These are phyloP conservation scores for Drosophila sproati DNA, from an alignment of 1,140 invertebrate genomes.

Conservation along the genomic window DNA sequence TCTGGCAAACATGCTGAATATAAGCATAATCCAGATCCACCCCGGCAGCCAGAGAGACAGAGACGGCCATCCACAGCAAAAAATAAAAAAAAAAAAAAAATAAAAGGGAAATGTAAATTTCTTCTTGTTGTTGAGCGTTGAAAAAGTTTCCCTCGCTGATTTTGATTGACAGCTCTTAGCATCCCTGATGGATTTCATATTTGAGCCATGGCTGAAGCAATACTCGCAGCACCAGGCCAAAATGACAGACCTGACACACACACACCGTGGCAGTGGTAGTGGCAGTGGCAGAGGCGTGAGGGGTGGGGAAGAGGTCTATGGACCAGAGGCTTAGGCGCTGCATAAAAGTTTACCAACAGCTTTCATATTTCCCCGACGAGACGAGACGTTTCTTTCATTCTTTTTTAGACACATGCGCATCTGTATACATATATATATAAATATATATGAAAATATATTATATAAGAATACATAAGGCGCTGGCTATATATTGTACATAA, in stretches of 20 bases:
- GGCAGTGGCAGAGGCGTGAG: conserved; percentile 10
- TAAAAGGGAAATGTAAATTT: conserved; percentile 76
- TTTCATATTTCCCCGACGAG: conserved; percentile 78
- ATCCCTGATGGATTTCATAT: conserved; percentile 84
- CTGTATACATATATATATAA: conserved; percentile 32
- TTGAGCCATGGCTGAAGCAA: conserved; percentile 64
- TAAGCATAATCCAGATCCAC: conserved; percentile 71
- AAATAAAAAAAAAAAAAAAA: conserved; percentile 14
- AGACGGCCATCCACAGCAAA: not conserved
- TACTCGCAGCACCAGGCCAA: conserved; percentile 64
- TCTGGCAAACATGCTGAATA: conserved; percentile 70
- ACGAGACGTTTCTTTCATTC: conserved; percentile 59
- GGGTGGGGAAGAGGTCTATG: conserved; percentile 22
- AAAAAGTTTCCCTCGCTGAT: conserved; percentile 83
- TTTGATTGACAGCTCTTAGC: conserved; percentile 84
- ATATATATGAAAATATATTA: conserved; percentile 46
- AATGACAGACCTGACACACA: conserved; percentile 62
- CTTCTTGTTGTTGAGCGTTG: conserved; percentile 28
- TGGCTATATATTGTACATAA: conserved; percentile 24
- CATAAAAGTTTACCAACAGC: conserved; percentile 76
- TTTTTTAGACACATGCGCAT: conserved; percentile 54
- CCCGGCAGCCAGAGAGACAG: conserved; percentile 3
- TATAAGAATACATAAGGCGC: conserved; percentile 38
- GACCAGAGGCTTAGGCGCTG: conserved; percentile 62
- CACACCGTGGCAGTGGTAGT: conserved; percentile 6